Evolutionary conservation across 2,113 vertebrate genomes (phyloP).

Genomic region (Garra rufa): DNA sequence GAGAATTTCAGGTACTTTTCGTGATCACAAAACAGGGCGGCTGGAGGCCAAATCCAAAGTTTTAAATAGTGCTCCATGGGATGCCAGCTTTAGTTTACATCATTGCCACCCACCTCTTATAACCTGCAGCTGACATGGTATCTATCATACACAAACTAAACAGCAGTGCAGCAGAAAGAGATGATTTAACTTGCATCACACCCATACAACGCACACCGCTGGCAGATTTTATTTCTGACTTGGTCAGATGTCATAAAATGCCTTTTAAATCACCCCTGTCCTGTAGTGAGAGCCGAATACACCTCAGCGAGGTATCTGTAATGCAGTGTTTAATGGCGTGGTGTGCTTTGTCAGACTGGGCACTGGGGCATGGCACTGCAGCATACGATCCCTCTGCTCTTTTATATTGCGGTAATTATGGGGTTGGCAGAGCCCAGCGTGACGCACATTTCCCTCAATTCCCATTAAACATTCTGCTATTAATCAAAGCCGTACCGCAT

Average conservation of each 20-base stretch:
- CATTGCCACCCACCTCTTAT: conserved; percentile 26
- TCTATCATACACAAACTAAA: conserved; percentile 20
- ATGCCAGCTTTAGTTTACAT: conserved; percentile 29
- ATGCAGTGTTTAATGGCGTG: conserved; percentile 43
- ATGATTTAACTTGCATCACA: conserved; percentile 5
- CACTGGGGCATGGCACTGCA: conserved; percentile 35
- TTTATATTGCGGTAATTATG: conserved; percentile 49
- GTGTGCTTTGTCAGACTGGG: conserved; percentile 20
- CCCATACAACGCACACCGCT: neutral
- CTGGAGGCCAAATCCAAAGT: conserved; percentile 22
- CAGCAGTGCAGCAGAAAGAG: neutral
- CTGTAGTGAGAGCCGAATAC: conserved; percentile 14
- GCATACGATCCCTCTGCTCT: conserved; percentile 37
- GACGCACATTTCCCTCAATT: conserved; percentile 46
- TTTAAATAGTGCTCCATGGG: conserved; percentile 38
- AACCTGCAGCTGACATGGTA: conserved; percentile 18
- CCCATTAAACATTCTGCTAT: conserved; percentile 49
- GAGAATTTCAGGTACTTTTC: conserved; percentile 10
- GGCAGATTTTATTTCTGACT: conserved; percentile 29
- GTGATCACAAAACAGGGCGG: neutral
- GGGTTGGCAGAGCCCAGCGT: conserved; percentile 51
- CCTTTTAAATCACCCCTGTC: conserved; percentile 17
- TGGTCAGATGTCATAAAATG: conserved; percentile 30
- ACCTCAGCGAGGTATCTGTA: conserved; percentile 24
- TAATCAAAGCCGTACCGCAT: conserved; percentile 52